Percentiles rank a stretch among this genome's conserved stretches.
Conservation (phyloP, 2,797 vertebrate genomes). For the Takifugu rubripes region DNA sequence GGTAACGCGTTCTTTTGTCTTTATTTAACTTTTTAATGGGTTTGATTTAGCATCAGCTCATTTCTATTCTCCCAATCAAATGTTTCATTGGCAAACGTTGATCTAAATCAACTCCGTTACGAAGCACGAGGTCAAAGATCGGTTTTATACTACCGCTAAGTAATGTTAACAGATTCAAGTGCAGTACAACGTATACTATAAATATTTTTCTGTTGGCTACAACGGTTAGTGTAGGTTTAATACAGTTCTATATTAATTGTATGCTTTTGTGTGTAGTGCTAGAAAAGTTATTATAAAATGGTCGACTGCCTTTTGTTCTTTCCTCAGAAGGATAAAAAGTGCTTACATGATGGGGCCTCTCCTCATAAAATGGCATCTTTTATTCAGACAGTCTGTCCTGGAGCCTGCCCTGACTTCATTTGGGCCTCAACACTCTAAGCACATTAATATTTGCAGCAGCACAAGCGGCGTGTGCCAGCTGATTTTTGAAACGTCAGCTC, state of each 20-base stretch:
- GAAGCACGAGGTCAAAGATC: no score
- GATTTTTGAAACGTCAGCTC: conserved; percentile 52
- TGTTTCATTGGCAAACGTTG: no score
- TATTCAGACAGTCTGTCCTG: conserved; percentile 47
- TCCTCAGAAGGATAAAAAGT: conserved; percentile 19
- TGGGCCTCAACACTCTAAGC: conserved; percentile 57
- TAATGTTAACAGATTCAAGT: no score
- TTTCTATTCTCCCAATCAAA: neutral
- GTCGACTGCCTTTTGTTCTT: neutral
- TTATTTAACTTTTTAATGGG: no score
- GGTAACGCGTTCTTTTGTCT: conserved; percentile 72
- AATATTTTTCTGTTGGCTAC: no score
- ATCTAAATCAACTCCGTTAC: no score
- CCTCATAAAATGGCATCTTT: conserved; percentile 60
- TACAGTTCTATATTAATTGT: no score
- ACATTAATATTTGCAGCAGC: conserved; percentile 64
- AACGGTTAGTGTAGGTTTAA: no score
- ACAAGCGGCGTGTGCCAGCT: conserved; percentile 59
- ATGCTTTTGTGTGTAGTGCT: no score
- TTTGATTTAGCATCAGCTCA: neutral
- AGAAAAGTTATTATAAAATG: no score
- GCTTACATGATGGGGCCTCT: conserved; percentile 34
- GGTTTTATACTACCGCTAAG: no score
- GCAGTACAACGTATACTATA: no score
- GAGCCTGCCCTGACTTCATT: conserved; percentile 59